Base-by-base conservation (phyloP, 2,888 invertebrate species). In the Stramonita haemastoma region DNA sequence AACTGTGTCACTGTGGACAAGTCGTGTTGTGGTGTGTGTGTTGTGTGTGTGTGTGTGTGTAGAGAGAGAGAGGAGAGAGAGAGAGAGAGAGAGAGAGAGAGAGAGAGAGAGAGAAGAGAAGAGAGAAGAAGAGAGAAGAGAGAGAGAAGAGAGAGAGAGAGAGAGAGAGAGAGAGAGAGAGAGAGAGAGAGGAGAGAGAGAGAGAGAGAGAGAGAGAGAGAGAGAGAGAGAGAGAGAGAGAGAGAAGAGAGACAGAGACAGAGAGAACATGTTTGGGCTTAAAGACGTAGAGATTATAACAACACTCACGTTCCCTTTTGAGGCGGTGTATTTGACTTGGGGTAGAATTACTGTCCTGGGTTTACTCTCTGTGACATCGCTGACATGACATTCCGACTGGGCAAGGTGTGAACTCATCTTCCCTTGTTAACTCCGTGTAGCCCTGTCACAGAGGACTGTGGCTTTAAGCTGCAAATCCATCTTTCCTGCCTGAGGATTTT, bases 341-440 rank as follows among this genome's bases (percentile, higher is more conserved):
- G 87, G 66, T 87, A 87, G 87, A 36, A 46, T 87, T 87, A 87
- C 87, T 34, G 36, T 86, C 87, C n/a, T 87, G 0, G 34, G 66
- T 36, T 22, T 36, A 70, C 34, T 70, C 15, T 70, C 15, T 1
- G 34, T 36, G 73, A n/a, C 87, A 87, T 73, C 1, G 0, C 36
- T 5, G 73, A 4, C n/a, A 4, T 32, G 46, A 73, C 70, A 32
- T n/a, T 26, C 70, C 70, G 29, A 87, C 70, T 34, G n/a, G 13
- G 22, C 1, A 22, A 70, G 34, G 46, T 73, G 87, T 66, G 73
- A 70, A 83, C 83, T 83, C 73, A 73, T 66, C 70, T 73, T 87
- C 60, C 15, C 26, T 66, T 66, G 79, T 66, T 66, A 17, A 66
- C 17, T 66, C 66, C 17, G 17, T 5, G 66, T 22, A 13, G 66